Conservation (phyloP, 2,888 invertebrate genomes). For the Andrena flavipes region DNA sequence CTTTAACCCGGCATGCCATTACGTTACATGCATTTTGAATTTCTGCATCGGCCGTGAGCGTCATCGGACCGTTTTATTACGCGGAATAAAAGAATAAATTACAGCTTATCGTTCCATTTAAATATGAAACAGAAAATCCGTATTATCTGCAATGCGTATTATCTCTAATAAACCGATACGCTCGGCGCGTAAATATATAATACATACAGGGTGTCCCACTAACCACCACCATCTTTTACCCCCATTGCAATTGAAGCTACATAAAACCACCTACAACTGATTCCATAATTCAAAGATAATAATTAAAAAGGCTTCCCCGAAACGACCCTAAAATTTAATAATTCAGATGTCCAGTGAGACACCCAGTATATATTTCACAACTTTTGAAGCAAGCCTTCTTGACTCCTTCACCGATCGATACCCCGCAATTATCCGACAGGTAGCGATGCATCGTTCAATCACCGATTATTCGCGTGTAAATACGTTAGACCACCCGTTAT, state of each 20-base stretch:
- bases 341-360: too few relatives aligned
- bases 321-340: too few relatives aligned
- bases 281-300: too few relatives aligned
- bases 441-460: neutral
- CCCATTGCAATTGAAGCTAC: too few relatives aligned
- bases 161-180: slow-evolving; percentile 51
- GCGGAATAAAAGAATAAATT: slow-evolving; percentile 56
- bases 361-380: too few relatives aligned
- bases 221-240: too few relatives aligned
- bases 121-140: slow-evolving; percentile 53
- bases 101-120: slow-evolving; percentile 51
- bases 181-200: slow-evolving; percentile 41
- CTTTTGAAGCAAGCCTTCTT: too few relatives aligned
- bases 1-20: slow-evolving; percentile 2
- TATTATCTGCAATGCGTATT: slow-evolving; percentile 49
- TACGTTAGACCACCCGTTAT: slow-evolving; percentile 15
- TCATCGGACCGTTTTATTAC: slow-evolving; percentile 44
- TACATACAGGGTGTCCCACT: too few relatives aligned
- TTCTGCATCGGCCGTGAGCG: slow-evolving; percentile 2
- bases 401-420: neutral
- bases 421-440: neutral
- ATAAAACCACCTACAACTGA: too few relatives aligned
- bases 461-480: slow-evolving; percentile 28
- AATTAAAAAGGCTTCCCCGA: too few relatives aligned
- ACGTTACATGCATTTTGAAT: slow-evolving; percentile 22